A percentile compares a stretch with the other conserved stretches of the same genome.
Evolutionary conservation across 2,888 invertebrate species (phyloP).

Genomic region (Disparrhopalites patrizii): DNA sequence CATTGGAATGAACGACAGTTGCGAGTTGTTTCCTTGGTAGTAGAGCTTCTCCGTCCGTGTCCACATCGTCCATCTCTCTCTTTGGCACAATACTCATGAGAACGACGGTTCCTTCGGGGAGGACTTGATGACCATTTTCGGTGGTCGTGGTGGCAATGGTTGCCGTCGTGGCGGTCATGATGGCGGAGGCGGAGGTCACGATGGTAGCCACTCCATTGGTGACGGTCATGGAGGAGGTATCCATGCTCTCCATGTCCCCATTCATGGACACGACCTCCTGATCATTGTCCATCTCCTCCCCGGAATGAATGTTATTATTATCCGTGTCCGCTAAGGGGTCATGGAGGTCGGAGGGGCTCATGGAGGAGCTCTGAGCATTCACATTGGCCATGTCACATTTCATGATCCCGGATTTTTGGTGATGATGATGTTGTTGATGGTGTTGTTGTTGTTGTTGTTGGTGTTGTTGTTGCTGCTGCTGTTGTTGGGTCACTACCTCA

Average conservation of each 20-base stretch:
- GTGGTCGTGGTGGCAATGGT: slow-evolving; percentile 33
- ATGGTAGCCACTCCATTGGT: slow-evolving; percentile 33
- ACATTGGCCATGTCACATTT: slow-evolving; percentile 37
- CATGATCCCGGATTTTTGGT: slow-evolving; percentile 26
- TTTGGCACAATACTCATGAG: slow-evolving; percentile 47
- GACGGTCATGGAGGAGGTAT: slow-evolving; percentile 36
- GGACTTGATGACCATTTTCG: slow-evolving; percentile 36
- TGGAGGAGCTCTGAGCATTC: too few species aligned
- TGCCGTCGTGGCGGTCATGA: slow-evolving; percentile 38
- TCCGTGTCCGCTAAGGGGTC: slow-evolving; percentile 22
- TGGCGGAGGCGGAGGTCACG: slow-evolving; percentile 36
- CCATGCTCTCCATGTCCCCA: slow-evolving; percentile 25
- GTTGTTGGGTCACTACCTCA: slow-evolving; percentile 23
- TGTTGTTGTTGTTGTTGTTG: too few species aligned
- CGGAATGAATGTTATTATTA: slow-evolving; percentile 21
- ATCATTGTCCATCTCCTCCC: slow-evolving; percentile 34
- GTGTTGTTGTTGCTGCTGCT: too few species aligned
- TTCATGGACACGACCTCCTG: slow-evolving; percentile 16
- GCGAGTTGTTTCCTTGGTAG: slow-evolving; percentile 41
- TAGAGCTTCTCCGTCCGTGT: slow-evolving; percentile 49
- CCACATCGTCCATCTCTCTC: slow-evolving; percentile 33
- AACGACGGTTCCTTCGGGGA: slow-evolving; percentile 45
- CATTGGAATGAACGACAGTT: slow-evolving; percentile 38
- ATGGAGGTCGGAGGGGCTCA: slow-evolving; percentile 19
- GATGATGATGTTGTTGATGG: too few species aligned